Conservation (phyloP, 1,140 invertebrate species). For the Panagrolaimus sp. region DNA sequence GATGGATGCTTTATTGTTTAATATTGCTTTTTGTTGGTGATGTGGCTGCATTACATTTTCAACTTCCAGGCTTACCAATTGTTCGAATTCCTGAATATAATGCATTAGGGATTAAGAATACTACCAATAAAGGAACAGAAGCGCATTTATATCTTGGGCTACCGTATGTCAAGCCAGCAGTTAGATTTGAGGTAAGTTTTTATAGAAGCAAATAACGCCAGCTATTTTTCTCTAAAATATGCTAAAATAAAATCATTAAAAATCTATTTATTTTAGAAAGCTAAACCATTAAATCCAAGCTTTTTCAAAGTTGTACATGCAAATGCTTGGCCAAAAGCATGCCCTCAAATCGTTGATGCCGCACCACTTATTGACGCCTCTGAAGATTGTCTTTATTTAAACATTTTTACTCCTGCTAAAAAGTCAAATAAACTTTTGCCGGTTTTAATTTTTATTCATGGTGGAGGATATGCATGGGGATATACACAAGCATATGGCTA, state of each 20-base stretch:
- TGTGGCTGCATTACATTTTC: no score
- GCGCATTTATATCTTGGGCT: conserved; percentile 36
- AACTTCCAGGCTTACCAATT: no score
- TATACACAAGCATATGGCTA: no score
- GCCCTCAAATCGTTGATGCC: conserved; percentile 35
- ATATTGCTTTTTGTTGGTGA: no score
- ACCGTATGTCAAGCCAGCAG: conserved; percentile 41
- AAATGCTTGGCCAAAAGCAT: conserved; percentile 23
- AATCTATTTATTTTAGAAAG: conserved; percentile 31
- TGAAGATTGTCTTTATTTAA: conserved; percentile 94
- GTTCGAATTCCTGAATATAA: no score
- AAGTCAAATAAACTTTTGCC: conserved; percentile 59
- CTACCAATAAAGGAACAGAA: conserved; percentile 2
- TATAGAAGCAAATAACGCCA: no score
- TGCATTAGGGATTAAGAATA: no score
- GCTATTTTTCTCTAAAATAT: no score
- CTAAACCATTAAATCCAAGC: conserved; percentile 36
- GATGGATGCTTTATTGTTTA: no score
- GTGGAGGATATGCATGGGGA: conserved; percentile 78
- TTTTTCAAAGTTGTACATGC: conserved; percentile 17
- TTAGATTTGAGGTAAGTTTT: conserved; percentile 25
- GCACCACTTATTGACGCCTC: conserved; percentile 57
- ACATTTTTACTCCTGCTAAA: conserved; percentile 70
- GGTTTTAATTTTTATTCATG: conserved; percentile 93
- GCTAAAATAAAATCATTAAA: conserved; percentile 30